Base-by-base conservation (phyloP, 1,140 invertebrate species). In the Coelopa frigida region DNA sequence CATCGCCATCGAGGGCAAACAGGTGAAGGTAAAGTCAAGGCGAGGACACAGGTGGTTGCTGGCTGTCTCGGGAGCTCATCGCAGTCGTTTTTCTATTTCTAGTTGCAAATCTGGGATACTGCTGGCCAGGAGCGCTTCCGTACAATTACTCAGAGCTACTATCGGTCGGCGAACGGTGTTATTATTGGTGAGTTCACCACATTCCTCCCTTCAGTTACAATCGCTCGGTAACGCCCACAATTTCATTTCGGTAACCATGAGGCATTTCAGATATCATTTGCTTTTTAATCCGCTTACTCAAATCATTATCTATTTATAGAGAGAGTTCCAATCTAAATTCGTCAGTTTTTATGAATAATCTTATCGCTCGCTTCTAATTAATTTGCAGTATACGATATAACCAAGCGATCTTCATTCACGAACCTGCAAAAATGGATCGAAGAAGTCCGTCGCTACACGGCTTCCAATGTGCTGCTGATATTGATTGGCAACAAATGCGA, bases 401-500 rank as follows among this genome's bases (percentile, higher is more conserved):
- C 92, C 52, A 94, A 94, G 59, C 75, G 85, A 49, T 81, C 87
- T 29, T 87, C 89, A 40, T 96, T 95, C 74, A 75, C 93, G 39
- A 91, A 84, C 55, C 71, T 95, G 43, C 82, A 89, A 66, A 80
- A 88, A 65, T 97, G 93, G 93, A 84, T 96, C 48, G 92, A 96
- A 61, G 93, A 97, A 76, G 89, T 96, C 4, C 76, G 89, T 58
- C 79, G 84, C 58, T 96, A 95, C 64, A 91, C 93, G 37, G 89
- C 90, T 14, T 87, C 85, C 18, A 88, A 91, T 73, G 88, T 94
- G 14, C 79, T 92, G 27, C 79, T 94, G 44, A 80, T 94, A 35
- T 72, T 97, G 56, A 85, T 96, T 50, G 93, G 93, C 15, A 94
- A 94, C 61, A 95, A 94, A 72, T 88, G 85, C 74, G 91, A 95